Evolutionary conservation across 2,888 invertebrate genomes (phyloP), one percentile per base, ranked within the genome.

Genomic region (Drosophila neonasuta): DNA sequence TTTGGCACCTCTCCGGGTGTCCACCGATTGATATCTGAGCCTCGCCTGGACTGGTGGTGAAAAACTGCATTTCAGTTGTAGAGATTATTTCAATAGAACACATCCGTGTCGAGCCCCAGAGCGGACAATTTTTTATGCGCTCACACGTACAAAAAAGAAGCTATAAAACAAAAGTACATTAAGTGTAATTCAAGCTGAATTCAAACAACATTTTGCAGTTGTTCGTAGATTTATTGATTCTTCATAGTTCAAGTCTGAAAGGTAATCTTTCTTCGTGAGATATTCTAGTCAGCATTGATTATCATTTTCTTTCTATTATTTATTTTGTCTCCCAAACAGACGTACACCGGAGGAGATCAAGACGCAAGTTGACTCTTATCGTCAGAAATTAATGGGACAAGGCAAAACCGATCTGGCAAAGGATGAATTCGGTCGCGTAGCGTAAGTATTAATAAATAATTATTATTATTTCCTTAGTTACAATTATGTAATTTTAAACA

Each of bases 361-460:
- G 77, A 93, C 93, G 86, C 97, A 97, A 89, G 96, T 99, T 74
- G 94, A 95, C 64, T 95, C 96, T 57, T 99, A 97, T 92, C 93
- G 99, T 64, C 94, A 94, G 85, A 96, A 97, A 93, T 92, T 99
- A 87, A 94, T 96, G 91, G 94, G 96, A 90, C 93, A 88, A 77
- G 89, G 92, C 88, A 90, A 91, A 88, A 89, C 92, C 77, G 91
- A 95, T 86, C 92, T 94, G 86, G 92, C 94, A 48, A 92, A 93
- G 83, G 97, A 97, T 92, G 96, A 97, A 91, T 96, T 95, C 91
- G 97, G 97, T 57, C 93, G 97, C 91, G 94, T 96, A 87, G 93
- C 80, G 89, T 89, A 72, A 89, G 89, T 89, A 72, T 15, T 39
- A 30, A n/a, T 11, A 11, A 11, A 30, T 42, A 15, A 32, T 41